Evolutionary conservation across 2,888 invertebrate species (phyloP).

Genomic region (Arrhopalites spinosus): DNA sequence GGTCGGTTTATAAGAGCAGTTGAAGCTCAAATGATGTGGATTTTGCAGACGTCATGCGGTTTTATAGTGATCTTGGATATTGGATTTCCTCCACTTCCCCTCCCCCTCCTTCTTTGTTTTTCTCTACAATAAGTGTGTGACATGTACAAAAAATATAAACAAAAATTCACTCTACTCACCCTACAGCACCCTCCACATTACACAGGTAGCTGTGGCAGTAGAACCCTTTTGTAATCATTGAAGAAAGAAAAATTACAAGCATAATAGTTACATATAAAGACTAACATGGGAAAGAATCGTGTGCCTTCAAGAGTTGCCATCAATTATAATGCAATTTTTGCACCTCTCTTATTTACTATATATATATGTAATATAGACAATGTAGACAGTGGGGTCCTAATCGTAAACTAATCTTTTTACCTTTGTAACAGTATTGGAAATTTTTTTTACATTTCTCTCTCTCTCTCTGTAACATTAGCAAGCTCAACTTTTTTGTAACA

Average conservation of each 20-base stretch:
- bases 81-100: slow-evolving; percentile 13
- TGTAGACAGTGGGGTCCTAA: too few relatives aligned
- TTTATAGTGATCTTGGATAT: slow-evolving; percentile 37
- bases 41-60: slow-evolving; percentile 39
- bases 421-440: too few relatives aligned
- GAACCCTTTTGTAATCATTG: not conserved
- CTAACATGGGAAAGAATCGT: not conserved
- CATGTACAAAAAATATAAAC: too few relatives aligned
- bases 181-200: too few relatives aligned
- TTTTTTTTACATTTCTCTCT: too few relatives aligned
- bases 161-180: too few relatives aligned
- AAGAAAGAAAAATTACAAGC: not conserved
- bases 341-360: too few relatives aligned
- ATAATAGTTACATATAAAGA: not conserved
- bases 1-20: slow-evolving; percentile 4
- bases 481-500: not conserved
- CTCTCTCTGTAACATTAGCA: not conserved
- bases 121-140: not conserved
- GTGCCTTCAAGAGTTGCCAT: too few relatives aligned
- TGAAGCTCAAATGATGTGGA: slow-evolving; percentile 35
- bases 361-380: too few relatives aligned
- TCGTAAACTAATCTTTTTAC: too few relatives aligned
- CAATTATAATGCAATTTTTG: too few relatives aligned
- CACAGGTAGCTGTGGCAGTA: too few relatives aligned
- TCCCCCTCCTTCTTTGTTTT: not conserved